Conservation (phyloP, 2,113 vertebrate genomes). For the Rhegmatorhina hoffmannsi region DNA sequence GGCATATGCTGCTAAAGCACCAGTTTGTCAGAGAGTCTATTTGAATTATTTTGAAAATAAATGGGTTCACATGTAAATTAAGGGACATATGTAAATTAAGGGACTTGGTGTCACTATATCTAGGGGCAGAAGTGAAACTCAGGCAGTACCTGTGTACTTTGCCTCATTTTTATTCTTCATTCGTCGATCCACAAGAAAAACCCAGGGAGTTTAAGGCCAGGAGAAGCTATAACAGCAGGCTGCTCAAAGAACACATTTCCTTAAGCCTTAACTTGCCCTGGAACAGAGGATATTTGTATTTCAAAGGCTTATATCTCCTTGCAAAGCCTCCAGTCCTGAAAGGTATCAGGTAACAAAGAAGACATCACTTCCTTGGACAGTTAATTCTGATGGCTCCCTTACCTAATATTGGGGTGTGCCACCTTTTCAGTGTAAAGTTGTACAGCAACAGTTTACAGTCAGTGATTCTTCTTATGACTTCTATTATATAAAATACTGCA, state of each 20-base stretch:
- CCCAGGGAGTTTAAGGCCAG: neutral
- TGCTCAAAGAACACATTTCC: neutral
- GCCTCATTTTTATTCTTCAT: neutral
- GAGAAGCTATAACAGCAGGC: neutral
- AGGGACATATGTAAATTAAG: neutral
- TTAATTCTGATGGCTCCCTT: neutral
- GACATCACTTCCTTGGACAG: neutral
- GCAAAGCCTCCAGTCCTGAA: neutral
- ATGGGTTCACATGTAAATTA: neutral
- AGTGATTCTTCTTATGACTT: neutral
- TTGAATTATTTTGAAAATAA: neutral
- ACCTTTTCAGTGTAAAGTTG: neutral
- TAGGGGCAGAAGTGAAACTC: neutral
- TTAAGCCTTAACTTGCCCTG: neutral
- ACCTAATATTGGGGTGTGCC: neutral
- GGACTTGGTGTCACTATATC: neutral
- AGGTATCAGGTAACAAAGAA: neutral
- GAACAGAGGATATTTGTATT: neutral
- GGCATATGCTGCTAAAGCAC: neutral
- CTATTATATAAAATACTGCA: neutral
- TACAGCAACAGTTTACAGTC: neutral
- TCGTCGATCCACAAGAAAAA: neutral
- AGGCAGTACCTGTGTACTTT: neutral
- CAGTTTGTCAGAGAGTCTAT: neutral
- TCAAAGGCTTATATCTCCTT: neutral